Base-by-base conservation (phyloP, 1,140 invertebrate species). In the Amyelois transitella region DNA sequence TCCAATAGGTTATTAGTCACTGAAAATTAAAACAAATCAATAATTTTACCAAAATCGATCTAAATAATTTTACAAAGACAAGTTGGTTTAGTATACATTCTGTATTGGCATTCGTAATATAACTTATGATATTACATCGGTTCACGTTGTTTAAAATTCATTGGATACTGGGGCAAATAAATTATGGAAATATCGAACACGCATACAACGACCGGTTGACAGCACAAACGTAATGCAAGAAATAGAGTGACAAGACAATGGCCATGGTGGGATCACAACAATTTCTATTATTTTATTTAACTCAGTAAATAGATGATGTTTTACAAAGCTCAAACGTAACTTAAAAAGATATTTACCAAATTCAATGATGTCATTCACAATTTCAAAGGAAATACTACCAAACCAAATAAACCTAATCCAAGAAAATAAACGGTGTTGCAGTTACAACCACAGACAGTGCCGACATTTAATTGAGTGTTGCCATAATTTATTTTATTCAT, bases 21-120 rank as follows among this genome's bases (percentile, higher is more conserved):
- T 66, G 67, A 60, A 69, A 72, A 73, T 55, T 60, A 55, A 64
- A 78, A 73, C 55, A 48, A 64, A 55, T 60, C 76, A 78, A 71
- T 72, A 66, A 76, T 77, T 72, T 60, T 62, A 71, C 56, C 57
- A 61, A 60, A 61, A 58, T 50, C 28, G 25, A 54, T 48, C 20
- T 7, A 43, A 28, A 44, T 49, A 14, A 8, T 51, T 24, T 20
- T 43, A 43, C 0, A 4, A n/a, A n/a, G n/a, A n/a, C n/a, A n/a
- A n/a, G n/a, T n/a, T n/a, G n/a, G n/a, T n/a, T n/a, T n/a, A n/a
- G n/a, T n/a, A n/a, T n/a, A n/a, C n/a, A n/a, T 10, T 10, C n/a
- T 38, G n/a, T 38, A 4, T 1, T 24, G 8, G 12, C 1, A 0
- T 38, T 38, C n/a, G 32, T 14, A 14, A 2, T 1, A 38, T 38